Conservation (phyloP, 1,140 invertebrate genomes). For the Drosophila kohkoa region DNA sequence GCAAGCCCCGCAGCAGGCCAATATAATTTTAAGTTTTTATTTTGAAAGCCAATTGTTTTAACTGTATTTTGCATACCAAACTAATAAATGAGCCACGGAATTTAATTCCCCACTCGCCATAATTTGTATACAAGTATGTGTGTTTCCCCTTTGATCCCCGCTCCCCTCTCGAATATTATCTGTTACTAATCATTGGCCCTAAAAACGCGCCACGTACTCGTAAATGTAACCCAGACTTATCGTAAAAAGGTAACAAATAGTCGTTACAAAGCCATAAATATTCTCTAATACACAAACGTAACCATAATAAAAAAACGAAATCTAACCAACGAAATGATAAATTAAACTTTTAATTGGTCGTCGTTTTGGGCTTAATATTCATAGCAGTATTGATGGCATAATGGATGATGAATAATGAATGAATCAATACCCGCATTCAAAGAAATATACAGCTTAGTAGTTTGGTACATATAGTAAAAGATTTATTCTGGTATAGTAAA, state of each 20-base stretch:
- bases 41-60: conserved; percentile 65
- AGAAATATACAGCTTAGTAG: neutral
- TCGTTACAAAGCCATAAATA: conserved; percentile 71
- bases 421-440: conserved; percentile 15
- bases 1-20: conserved; percentile 7
- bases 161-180: conserved; percentile 29
- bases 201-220: conserved; percentile 46
- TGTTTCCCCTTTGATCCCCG: conserved; percentile 3
- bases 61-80: conserved; percentile 70
- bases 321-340: conserved; percentile 69
- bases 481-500: conserved; percentile 76
- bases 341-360: conserved; percentile 46
- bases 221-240: conserved; percentile 47
- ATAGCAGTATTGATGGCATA: neutral
- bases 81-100: conserved; percentile 78
- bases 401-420: neutral
- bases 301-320: conserved; percentile 70
- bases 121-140: conserved; percentile 41
- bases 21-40: conserved; percentile 54
- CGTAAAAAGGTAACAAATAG: conserved; percentile 58
- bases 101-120: conserved; percentile 60
- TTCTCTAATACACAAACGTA: conserved; percentile 61
- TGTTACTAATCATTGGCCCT: conserved; percentile 36
- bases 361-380: neutral
- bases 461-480: conserved; percentile 54